Percentiles rank a stretch among this genome's conserved stretches.
Conservation (phyloP, 2,113 vertebrate species). For the Nothobranchius furzeri region DNA sequence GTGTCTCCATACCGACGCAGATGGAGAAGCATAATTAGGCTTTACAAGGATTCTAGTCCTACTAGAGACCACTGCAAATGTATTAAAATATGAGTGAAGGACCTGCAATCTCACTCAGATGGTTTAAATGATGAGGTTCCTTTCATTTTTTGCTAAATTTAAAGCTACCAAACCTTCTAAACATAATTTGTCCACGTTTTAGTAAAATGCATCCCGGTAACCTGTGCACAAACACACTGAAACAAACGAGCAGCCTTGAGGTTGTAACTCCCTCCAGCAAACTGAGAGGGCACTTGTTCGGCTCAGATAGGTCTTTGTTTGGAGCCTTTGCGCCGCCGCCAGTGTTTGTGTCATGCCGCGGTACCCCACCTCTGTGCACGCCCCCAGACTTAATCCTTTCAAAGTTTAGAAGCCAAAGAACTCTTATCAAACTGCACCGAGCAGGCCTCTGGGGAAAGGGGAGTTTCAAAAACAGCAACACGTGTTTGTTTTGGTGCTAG, state of each 20-base stretch:
- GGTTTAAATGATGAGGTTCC: too few species aligned
- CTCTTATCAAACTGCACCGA: conserved; percentile 13
- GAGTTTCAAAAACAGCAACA: background rate
- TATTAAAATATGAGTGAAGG: too few species aligned
- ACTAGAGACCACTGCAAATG: too few species aligned
- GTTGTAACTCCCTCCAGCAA: conserved; percentile 27
- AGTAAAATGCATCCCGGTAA: background rate
- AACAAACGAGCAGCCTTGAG: conserved; percentile 1
- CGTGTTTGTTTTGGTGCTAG: conserved; percentile 6
- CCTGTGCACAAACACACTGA: background rate
- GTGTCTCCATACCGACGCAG: too few species aligned
- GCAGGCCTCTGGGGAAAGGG: conserved; percentile 3
- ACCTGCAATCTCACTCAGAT: too few species aligned
- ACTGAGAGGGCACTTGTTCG: conserved; percentile 34
- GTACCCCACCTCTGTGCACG: conserved; percentile 12
- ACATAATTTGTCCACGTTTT: too few species aligned
- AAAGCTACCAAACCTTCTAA: background rate
- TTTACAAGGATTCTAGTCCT: too few species aligned
- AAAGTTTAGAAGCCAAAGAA: conserved; percentile 18
- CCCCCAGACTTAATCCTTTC: conserved; percentile 21
- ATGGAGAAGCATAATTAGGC: too few species aligned
- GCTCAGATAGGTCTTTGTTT: conserved; percentile 41
- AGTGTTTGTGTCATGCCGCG: conserved; percentile 21
- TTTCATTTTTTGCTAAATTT: too few species aligned
- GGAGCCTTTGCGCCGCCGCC: conserved; percentile 7